These are phyloP conservation scores for Trichosurus vulpecula DNA, from an alignment of 2,797 vertebrate genomes.

Conservation along the genomic window DNA sequence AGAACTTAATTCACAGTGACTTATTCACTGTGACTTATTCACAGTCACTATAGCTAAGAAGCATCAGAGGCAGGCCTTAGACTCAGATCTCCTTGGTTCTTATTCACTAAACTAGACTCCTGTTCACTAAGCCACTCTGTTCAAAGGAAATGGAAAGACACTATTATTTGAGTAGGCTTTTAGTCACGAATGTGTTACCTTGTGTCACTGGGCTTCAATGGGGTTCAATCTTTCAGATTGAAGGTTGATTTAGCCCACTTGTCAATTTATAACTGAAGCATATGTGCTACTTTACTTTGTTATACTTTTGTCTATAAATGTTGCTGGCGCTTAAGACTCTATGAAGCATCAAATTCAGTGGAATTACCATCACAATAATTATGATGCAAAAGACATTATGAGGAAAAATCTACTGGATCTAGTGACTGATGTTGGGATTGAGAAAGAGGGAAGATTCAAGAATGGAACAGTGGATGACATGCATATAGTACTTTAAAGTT, in stretches of 20 bases:
- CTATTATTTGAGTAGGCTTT: background rate
- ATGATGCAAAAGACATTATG: slow-evolving; percentile 32
- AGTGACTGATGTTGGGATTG: background rate
- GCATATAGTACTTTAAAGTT: background rate
- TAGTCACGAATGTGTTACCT: background rate
- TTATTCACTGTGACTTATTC: background rate
- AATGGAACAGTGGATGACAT: background rate
- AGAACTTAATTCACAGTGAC: background rate
- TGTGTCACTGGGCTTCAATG: too few relatives aligned
- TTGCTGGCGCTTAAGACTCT: background rate
- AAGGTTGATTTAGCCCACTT: background rate
- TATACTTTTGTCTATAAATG: background rate
- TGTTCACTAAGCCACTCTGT: background rate
- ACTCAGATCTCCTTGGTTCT: background rate
- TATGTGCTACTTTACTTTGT: background rate
- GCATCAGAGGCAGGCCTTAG: background rate
- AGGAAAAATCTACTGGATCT: slow-evolving; percentile 59
- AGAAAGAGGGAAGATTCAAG: background rate
- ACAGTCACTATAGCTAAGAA: background rate
- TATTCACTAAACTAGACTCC: background rate
- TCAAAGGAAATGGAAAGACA: slow-evolving; percentile 29
- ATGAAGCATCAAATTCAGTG: slow-evolving; percentile 1
- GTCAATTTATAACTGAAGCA: background rate
- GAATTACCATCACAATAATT: background rate
- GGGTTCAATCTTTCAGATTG: background rate